Percentiles rank a stretch among this genome's conserved stretches.
Evolutionary conservation across 2,113 vertebrate species (phyloP).

Genomic region (Podiceps cristatus): DNA sequence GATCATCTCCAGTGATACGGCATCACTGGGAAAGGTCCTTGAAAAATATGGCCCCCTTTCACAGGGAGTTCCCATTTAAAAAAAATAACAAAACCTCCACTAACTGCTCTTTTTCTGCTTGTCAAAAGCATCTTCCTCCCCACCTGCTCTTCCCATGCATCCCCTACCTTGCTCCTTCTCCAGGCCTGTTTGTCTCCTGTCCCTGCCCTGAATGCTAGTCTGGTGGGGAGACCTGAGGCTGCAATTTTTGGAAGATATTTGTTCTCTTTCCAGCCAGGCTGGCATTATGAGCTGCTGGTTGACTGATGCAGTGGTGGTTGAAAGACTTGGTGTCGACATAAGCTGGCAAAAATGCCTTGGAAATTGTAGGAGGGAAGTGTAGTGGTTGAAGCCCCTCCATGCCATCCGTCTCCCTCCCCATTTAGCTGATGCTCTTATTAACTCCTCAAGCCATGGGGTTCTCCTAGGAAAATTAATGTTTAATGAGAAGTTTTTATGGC

Average conservation of each 20-base stretch:
- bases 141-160: not conserved
- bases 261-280: not conserved
- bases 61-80: not conserved
- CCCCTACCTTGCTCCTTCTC: not conserved
- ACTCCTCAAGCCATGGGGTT: not conserved
- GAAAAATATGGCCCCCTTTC: rapidly evolving
- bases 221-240: not conserved
- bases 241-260: not conserved
- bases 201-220: not conserved
- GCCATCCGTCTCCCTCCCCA: rapidly evolving
- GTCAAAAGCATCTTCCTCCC: not conserved
- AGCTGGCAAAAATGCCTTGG: not conserved
- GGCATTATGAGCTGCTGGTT: not conserved
- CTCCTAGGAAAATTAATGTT: not conserved
- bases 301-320: not conserved
- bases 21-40: not conserved
- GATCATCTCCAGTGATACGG: not conserved
- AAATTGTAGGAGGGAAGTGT: not conserved
- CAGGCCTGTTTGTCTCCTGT: not conserved
- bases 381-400: not conserved
- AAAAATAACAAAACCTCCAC: not conserved
- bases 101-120: not conserved
- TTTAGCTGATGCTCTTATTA: not conserved
- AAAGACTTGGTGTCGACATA: not conserved
- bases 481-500: not conserved